Evolutionary conservation across 2,113 vertebrate species (phyloP), one percentile per base, ranked within the genome.

Genomic region (Chascanopsetta lugubris): DNA sequence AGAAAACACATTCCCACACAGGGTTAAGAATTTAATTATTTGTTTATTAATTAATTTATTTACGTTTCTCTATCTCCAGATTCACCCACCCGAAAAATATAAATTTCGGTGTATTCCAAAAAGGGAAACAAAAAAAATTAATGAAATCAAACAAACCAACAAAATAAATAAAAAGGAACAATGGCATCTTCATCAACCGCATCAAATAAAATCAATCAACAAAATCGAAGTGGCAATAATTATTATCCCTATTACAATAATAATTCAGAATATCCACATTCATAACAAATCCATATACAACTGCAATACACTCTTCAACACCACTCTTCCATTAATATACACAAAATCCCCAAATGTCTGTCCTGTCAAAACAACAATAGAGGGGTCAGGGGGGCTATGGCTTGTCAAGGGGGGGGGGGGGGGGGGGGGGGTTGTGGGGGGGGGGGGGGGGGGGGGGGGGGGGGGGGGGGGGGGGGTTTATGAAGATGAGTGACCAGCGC

Each of bases 231-330:
- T 90, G 90, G 86, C 88, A 91, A 91, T 92, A 87, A 88, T 90
- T 88, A 90, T 91, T 85, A 91, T 90, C 83, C 92, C 89, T 86
- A 88, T 91, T 88, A 88, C 87, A 91, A 91, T 89, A 90, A 89
- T 88, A 89, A 88, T 91, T 89, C 75, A 90, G 91, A 91, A 92
- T 92, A 92, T 92, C 85, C 91, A 93, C 92, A 93, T 92, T 92
- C 91, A 92, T 92, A 91, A 92, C 90, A 92, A 91, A 90, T 91
- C 89, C 86, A 92, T 91, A 87, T 90, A 92, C 87, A 91, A 90
- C 80, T 84, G 89, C 82, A 91, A 92, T 87, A 90, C 92, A 93
- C 90, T 91, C 90, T 85, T 87, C 88, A 88, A 90, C 86, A 91
- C 55, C 92, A 93, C 91, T 93, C 92, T 92, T 91, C 83, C 88